These are phyloP conservation scores for Lophotriccus pileatus DNA, from an alignment of 2,797 vertebrate genomes.

Conservation along the genomic window DNA sequence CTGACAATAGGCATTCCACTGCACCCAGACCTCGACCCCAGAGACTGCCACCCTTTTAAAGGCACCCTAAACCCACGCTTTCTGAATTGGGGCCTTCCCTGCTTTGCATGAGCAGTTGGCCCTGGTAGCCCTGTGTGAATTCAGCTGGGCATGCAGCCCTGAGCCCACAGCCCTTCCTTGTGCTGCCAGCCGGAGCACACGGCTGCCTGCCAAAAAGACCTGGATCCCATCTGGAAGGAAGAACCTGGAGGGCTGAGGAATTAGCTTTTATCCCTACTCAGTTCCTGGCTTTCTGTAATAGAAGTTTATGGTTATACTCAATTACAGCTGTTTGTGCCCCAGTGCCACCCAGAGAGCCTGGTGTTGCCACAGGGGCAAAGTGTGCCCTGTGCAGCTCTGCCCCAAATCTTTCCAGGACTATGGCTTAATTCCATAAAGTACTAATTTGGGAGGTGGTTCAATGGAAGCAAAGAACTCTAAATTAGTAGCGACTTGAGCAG, in stretches of 20 bases:
- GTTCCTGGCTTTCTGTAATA: background rate
- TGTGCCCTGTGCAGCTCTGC: background rate
- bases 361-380: background rate
- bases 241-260: background rate
- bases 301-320: background rate
- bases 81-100: background rate
- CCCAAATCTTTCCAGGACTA: background rate
- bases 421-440: background rate
- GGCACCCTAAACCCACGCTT: background rate
- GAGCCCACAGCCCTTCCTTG: background rate
- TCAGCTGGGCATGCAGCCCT: background rate
- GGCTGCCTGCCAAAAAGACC: slow-evolving; percentile 9
- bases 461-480: background rate
- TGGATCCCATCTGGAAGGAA: background rate
- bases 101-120: background rate
- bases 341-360: background rate
- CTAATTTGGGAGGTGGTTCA: background rate
- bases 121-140: background rate
- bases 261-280: background rate
- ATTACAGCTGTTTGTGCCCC: background rate
- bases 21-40: background rate
- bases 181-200: background rate
- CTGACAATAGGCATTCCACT: slow-evolving; percentile 55
- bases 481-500: background rate
- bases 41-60: slow-evolving; percentile 37